phyloP scores from a whole-genome alignment of 2,113 vertebrate genomes.

The Hiodon alosoides region DNA sequence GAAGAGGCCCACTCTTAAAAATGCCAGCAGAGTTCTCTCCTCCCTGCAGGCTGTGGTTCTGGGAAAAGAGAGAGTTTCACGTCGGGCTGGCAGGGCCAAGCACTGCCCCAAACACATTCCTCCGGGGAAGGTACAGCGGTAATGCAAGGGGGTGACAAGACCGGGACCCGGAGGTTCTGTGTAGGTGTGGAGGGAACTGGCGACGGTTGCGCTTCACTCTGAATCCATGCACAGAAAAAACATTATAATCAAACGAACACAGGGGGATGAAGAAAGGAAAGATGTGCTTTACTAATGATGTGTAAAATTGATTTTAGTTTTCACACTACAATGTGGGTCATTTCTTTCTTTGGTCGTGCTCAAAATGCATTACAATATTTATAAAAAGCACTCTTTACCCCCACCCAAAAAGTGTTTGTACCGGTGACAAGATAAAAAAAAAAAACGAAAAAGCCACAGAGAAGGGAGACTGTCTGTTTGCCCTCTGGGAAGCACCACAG shows the following conservation, averaged over 20 bases:
- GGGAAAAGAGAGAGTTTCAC: background rate
- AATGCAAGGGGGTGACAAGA: conserved; percentile 15
- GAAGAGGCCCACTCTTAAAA: too few species aligned
- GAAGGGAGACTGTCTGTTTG: conserved; percentile 47
- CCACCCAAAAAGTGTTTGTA: conserved; percentile 33
- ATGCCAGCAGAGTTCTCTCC: too few species aligned
- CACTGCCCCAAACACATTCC: background rate
- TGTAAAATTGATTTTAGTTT: too few species aligned
- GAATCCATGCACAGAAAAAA: background rate
- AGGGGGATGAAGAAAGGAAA: background rate
- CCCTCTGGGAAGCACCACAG: conserved; percentile 42
- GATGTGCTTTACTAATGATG: background rate
- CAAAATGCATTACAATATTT: background rate
- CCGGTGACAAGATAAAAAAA: conserved; percentile 50
- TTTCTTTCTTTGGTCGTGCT: background rate
- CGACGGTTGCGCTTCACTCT: conserved; percentile 22
- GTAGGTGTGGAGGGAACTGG: conserved; percentile 29
- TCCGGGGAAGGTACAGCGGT: conserved; percentile 15
- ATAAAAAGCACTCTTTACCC: conserved; percentile 9
- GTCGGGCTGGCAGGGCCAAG: background rate
- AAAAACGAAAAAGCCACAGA: conserved; percentile 37
- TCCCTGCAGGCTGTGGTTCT: background rate
- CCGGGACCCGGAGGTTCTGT: conserved; percentile 35
- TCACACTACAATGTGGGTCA: background rate
- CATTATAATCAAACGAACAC: conserved; percentile 16